phyloP scores from a whole-genome alignment of 2,888 invertebrate species.

The Patella depressa region DNA sequence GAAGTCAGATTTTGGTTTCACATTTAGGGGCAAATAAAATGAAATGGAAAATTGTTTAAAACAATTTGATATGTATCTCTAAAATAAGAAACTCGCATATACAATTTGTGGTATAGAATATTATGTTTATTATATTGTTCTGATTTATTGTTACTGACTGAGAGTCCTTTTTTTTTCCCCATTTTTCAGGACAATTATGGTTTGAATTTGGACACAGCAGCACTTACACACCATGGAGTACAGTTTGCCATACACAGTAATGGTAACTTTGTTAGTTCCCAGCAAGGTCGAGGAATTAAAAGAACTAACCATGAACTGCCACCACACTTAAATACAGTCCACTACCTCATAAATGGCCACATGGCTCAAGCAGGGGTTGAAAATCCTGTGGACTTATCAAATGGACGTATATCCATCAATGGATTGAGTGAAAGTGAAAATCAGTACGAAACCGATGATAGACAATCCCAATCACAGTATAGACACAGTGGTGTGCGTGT shows the following conservation, averaged over 20 bases:
- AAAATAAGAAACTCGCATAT: too few relatives aligned
- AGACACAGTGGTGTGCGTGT: slow-evolving; percentile 35
- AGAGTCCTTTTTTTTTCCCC: too few relatives aligned
- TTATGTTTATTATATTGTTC: too few relatives aligned
- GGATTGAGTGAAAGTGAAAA: slow-evolving; percentile 11
- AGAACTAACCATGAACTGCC: slow-evolving; percentile 36
- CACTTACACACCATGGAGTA: slow-evolving; percentile 39
- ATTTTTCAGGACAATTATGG: slow-evolving; percentile 26
- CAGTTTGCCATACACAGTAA: slow-evolving; percentile 39
- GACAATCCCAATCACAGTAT: slow-evolving; percentile 9
- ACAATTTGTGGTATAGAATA: too few relatives aligned
- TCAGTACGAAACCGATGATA: slow-evolving; percentile 13
- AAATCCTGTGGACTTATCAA: slow-evolving; percentile 63
- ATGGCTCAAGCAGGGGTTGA: slow-evolving; percentile 56
- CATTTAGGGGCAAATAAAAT: too few relatives aligned
- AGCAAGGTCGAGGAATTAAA: slow-evolving; percentile 40
- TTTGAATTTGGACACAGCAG: slow-evolving; percentile 28
- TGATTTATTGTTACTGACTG: too few relatives aligned
- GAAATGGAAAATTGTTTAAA: too few relatives aligned
- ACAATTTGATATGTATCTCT: too few relatives aligned
- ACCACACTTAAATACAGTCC: slow-evolving; percentile 19
- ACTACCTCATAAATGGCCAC: slow-evolving; percentile 44
- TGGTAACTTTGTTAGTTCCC: slow-evolving; percentile 36
- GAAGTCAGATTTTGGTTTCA: too few relatives aligned
- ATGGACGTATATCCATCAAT: slow-evolving; percentile 23